These are phyloP conservation scores for Diplazon laetatorius DNA, from an alignment of 2,888 invertebrate species.

Conservation along the genomic window DNA sequence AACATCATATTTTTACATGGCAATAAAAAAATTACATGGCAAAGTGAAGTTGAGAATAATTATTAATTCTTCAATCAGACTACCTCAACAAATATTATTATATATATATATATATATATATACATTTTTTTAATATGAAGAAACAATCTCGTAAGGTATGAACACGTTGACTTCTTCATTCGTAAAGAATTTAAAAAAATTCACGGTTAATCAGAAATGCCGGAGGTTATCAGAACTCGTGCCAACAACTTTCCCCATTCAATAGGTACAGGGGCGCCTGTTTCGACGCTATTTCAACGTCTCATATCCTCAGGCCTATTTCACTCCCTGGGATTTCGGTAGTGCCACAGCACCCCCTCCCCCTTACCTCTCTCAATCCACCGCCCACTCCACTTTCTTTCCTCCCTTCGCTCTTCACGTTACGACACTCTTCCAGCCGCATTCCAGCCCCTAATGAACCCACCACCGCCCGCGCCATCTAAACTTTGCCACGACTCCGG, in stretches of 20 bases:
- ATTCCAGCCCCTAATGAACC: constrained; percentile 74
- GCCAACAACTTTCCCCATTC: constrained; percentile 29
- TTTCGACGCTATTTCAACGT: constrained; percentile 73
- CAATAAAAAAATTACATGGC: too few relatives aligned
- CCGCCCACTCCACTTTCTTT: constrained; percentile 12
- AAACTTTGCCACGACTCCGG: constrained; percentile 72
- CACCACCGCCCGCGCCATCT: constrained; percentile 64
- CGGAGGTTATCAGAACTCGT: constrained; percentile 51
- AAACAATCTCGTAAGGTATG: constrained; percentile 4
- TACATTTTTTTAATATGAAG: neutral
- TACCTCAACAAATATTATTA: too few relatives aligned
- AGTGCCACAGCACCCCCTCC: constrained; percentile 50
- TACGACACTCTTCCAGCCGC: constrained; percentile 54
- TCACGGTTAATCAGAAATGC: constrained; percentile 59
- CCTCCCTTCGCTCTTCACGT: constrained; percentile 29
- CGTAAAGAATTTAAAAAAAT: constrained; percentile 46
- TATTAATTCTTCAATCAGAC: too few relatives aligned
- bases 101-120: too few relatives aligned
- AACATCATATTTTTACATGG: too few relatives aligned
- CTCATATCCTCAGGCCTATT: constrained; percentile 75
- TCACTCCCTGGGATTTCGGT: constrained; percentile 74
- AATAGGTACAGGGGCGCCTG: constrained; percentile 50
- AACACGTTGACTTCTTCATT: constrained; percentile 28
- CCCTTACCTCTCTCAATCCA: constrained; percentile 1
- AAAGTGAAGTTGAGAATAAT: too few relatives aligned